Base-by-base conservation (phyloP, 2,797 vertebrate species). In the Bradypodion pumilum region DNA sequence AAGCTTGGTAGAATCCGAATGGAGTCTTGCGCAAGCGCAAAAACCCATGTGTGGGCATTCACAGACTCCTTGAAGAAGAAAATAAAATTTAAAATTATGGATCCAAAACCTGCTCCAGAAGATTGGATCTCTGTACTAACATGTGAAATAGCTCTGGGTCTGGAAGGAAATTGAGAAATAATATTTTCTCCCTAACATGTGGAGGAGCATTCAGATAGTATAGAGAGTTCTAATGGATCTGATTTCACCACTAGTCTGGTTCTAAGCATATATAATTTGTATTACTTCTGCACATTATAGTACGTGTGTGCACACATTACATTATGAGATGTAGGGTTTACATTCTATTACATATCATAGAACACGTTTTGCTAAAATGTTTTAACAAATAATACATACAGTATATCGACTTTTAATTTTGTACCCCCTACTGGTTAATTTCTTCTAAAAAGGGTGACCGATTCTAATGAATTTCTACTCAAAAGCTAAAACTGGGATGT, bases 261-360 rank as follows among this genome's bases (percentile, higher is more conserved):
- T n/a, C 29, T 29, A 25, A 46, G 63, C 6, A 83, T 89, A 91
- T 29, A 75, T 82, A 87, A 90, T 65, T 85, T 65, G 0, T 42
- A 73, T 12, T 84, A 82, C 46, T 80, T 77, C 86, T 42, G 56
- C 42, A 49, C 46, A 49, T 49, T 49, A 49, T 49, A 12, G 46
- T 49, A 46, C 13, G 46, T 49, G 46, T 49, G 46, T 49, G 46
- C 1, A 49, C 46, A 49, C 46, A 49, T 81, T 85, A 46, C 73
- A 49, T 81, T 85, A 46, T 73, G 77, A 16, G 46, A 81, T 85
- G 46, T 8, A 49, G 46, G 46, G 49, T 49, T 49, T 12, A 65
- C 49, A 86, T 49, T 23, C 63, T 32, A 83, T 8, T 12, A 32
- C 42, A 70, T 15, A 49, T 52, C 6, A 46, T 56, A 76, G 73